Base-by-base conservation (phyloP, 2,113 vertebrate genomes). In the Egretta garzetta region DNA sequence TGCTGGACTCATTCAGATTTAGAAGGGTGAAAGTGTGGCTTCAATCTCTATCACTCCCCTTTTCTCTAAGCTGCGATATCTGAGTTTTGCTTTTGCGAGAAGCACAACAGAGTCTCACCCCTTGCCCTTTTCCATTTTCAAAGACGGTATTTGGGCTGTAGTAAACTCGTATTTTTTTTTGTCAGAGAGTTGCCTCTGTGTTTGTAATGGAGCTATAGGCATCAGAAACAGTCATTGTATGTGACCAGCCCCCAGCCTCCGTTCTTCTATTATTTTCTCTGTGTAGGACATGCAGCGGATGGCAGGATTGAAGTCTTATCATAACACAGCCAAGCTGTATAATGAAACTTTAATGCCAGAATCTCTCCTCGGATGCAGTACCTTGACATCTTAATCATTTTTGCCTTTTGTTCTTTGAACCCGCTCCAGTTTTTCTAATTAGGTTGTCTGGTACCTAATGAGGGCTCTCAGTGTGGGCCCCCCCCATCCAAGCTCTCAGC, bases 271-370 rank as follows among this genome's bases (percentile, higher is more conserved):
- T 74, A 5, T 92, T 86, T 94, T 73, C 35, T 86, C 79, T 45
- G 28, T 30, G 26, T 53, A 47, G 32, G n/a, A 76, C 62, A 70
- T 6, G 15, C 39, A 27, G n/a, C 20, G 55, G 55, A 80, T 74
- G 80, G 55, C 28, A 80, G 6, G 4, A 88, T 8, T 82, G 85
- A 94, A 86, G 55, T 24, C 47, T 81, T 88, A 27, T 32, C 60
- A 18, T 64, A 77, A 88, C 12, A 39, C 12, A 90, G 23, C 26
- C 81, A 86, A 84, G 14, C 15, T 74, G 23, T 63, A 58, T 28
- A 63, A 88, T 90, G 72, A 82, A 94, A 93, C 37, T 93, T 94
- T 68, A 84, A 70, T 75, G 60, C 49, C 39, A 52, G 45, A 84
- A n/a, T 83, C 14, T 67, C 28, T 91, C 24, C 63, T 83, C 62